Evolutionary conservation across 1,140 invertebrate genomes (phyloP).

Genomic region (Drosophila hydei): DNA sequence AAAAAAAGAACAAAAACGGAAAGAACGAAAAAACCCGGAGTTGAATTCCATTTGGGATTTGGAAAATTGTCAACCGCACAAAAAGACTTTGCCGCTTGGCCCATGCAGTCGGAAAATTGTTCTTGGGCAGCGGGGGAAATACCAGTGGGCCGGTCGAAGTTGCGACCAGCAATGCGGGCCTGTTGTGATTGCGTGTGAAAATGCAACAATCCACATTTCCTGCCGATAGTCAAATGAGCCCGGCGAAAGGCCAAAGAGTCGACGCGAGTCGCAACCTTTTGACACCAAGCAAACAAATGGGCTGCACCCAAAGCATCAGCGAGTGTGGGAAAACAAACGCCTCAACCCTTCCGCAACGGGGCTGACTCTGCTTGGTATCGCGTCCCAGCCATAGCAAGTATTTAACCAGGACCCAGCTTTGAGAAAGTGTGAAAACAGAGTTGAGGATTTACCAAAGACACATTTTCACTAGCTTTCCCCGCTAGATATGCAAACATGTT

Average conservation of each 20-base stretch:
- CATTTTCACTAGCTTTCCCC: too few relatives aligned
- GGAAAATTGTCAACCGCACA: constrained; percentile 25
- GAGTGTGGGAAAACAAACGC: constrained; percentile 29
- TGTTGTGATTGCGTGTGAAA: constrained; percentile 26
- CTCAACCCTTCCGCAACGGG: constrained; percentile 17
- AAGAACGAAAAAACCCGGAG: constrained; percentile 27
- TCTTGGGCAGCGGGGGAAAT: constrained; percentile 6
- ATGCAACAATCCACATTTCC: constrained; percentile 31
- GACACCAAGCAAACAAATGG: constrained; percentile 25
- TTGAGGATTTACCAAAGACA: too few relatives aligned
- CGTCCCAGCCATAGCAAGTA: not conserved
- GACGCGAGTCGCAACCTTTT: constrained; percentile 12
- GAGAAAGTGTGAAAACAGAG: not conserved
- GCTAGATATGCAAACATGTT: too few relatives aligned
- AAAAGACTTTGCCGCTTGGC: constrained; percentile 3
- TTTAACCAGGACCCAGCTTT: not conserved
- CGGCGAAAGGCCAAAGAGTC: constrained; percentile 12
- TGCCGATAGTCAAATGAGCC: constrained; percentile 33
- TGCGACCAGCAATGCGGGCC: constrained; percentile 8
- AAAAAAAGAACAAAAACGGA: not conserved
- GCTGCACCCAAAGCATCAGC: constrained; percentile 27
- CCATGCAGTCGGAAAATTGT: constrained; percentile 5
- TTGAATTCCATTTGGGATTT: constrained; percentile 31
- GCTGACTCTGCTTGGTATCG: not conserved
- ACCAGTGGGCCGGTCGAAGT: constrained; percentile 7